Evolutionary conservation across 2,888 invertebrate genomes (phyloP).

Genomic region (Villa cingulata): DNA sequence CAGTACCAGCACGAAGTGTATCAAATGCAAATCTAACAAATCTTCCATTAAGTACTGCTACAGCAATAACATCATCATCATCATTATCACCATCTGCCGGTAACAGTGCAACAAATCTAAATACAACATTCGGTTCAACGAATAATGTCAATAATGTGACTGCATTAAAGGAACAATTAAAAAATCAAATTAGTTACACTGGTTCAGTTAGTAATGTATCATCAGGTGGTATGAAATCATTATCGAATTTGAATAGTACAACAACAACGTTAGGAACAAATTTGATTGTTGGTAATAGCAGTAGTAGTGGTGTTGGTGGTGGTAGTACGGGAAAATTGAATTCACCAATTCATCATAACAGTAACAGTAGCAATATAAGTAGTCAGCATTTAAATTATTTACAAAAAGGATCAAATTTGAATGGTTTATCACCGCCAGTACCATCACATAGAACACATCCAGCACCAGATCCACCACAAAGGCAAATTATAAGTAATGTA

Average conservation of each 20-base stretch:
- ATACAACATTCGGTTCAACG: constrained; percentile 10
- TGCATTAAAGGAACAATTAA: constrained; percentile 32
- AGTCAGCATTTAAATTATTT: background rate
- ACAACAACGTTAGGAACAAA: background rate
- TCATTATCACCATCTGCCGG: too few species aligned
- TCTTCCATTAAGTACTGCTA: constrained; percentile 21
- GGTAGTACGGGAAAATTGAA: constrained; percentile 1
- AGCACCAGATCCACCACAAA: constrained; percentile 33
- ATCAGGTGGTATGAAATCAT: constrained; percentile 21
- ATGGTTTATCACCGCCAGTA: constrained; percentile 31
- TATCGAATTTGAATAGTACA: constrained; percentile 12
- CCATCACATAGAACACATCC: constrained; percentile 36
- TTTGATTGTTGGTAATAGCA: background rate
- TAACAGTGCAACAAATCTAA: constrained; percentile 16
- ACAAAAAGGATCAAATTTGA: constrained; percentile 14
- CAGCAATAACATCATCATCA: too few species aligned
- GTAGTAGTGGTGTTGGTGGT: background rate
- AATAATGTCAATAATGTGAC: constrained; percentile 24
- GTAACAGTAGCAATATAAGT: background rate
- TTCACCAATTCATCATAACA: constrained; percentile 1
- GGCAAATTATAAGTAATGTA: constrained; percentile 29
- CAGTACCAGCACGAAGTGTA: constrained; percentile 34
- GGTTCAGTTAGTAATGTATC: constrained; percentile 18
- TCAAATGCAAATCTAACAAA: constrained; percentile 33
- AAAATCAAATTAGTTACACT: constrained; percentile 20